Percentiles rank a stretch among this genome's conserved stretches.
Evolutionary conservation across 2,797 vertebrate genomes (phyloP).

Genomic region (Florisuga fusca): DNA sequence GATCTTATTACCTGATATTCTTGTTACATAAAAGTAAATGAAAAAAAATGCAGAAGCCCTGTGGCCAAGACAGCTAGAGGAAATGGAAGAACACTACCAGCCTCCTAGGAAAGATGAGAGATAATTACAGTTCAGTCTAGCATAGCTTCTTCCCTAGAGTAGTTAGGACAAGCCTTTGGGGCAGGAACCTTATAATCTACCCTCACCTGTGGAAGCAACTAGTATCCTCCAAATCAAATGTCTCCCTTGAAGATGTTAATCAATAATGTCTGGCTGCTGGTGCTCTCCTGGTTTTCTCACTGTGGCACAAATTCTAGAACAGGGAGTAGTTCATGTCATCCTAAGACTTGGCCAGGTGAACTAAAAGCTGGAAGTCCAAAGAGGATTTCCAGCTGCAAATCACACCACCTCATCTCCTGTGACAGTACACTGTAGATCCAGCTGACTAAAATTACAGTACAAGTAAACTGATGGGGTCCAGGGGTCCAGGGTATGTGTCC

Average conservation of each 20-base stretch:
- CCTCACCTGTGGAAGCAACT: background rate
- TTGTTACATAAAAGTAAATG: background rate
- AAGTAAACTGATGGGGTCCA: background rate
- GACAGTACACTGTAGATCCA: background rate
- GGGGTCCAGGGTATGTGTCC: fast-evolving
- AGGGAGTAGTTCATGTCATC: background rate
- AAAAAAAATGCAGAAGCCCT: background rate
- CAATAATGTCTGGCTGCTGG: background rate
- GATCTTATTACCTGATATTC: background rate
- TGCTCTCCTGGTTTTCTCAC: background rate
- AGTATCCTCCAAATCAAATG: background rate
- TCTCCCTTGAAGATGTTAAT: background rate
- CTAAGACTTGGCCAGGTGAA: background rate
- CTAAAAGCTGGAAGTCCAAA: background rate
- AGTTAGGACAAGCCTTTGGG: background rate
- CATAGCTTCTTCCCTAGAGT: background rate
- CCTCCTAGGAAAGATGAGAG: background rate
- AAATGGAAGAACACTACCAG: constrained; percentile 1
- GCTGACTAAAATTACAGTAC: background rate
- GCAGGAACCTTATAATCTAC: background rate
- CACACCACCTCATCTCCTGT: background rate
- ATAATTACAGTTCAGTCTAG: background rate
- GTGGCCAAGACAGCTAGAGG: background rate
- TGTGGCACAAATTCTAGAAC: background rate
- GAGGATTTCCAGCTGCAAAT: background rate